A percentile compares a stretch with the other conserved stretches of the same genome.
Evolutionary conservation across 2,888 invertebrate species (phyloP).

Genomic region (Caenorhabditis sinica): DNA sequence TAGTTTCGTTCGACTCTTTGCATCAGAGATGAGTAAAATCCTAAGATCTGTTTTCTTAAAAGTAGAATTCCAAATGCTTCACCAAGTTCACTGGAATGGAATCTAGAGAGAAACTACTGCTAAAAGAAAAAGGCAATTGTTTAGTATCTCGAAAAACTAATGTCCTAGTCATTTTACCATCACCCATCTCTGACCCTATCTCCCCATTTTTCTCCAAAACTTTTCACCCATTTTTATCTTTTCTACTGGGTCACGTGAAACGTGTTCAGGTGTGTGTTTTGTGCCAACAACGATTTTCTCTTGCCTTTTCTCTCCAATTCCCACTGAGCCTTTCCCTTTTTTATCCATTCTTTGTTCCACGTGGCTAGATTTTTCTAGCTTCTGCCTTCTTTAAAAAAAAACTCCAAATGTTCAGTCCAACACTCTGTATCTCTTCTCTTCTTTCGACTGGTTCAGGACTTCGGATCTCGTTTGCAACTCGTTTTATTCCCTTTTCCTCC

Average conservation of each 20-base stretch:
- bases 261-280: slow-evolving; percentile 38
- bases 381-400: background rate
- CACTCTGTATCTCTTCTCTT: background rate
- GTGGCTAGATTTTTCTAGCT: background rate
- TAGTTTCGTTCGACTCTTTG: background rate
- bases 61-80: too few relatives aligned
- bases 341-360: slow-evolving; percentile 18
- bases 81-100: too few relatives aligned
- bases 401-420: slow-evolving; percentile 1
- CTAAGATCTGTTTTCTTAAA: background rate
- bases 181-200: background rate
- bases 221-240: slow-evolving; percentile 6
- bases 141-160: too few relatives aligned
- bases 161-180: too few relatives aligned
- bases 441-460: slow-evolving; percentile 1
- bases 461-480: slow-evolving; percentile 40
- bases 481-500: slow-evolving; percentile 25
- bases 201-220: background rate
- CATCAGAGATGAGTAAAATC: background rate
- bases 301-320: background rate
- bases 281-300: slow-evolving; percentile 3
- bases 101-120: too few relatives aligned
- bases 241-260: slow-evolving; percentile 25
- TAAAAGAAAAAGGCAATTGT: too few relatives aligned
- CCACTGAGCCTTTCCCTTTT: background rate